phyloP scores from a whole-genome alignment of 1,140 invertebrate genomes.

The Cyclargus thomasi region DNA sequence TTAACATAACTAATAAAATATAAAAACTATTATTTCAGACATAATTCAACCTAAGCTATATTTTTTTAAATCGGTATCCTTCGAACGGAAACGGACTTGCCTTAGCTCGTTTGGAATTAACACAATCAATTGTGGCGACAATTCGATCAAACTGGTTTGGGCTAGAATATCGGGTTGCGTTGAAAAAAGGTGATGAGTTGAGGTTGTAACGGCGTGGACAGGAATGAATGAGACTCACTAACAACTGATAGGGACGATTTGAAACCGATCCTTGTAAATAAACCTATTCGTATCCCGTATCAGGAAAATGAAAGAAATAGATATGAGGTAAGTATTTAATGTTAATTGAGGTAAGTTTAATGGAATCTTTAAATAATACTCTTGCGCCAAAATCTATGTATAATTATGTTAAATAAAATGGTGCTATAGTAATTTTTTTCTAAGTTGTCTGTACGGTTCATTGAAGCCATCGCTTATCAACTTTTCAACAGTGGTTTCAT shows the following conservation, averaged over 20 bases:
- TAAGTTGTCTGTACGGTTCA: no score
- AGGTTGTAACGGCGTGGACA: slow-evolving; percentile 48
- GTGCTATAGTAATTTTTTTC: no score
- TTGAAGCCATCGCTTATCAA: no score
- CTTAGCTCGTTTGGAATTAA: neutral
- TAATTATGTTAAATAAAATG: no score
- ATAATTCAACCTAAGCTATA: neutral
- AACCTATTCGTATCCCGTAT: no score
- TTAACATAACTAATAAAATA: neutral
- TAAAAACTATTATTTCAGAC: neutral
- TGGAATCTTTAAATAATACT: no score
- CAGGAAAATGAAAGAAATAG: no score
- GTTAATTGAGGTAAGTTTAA: no score
- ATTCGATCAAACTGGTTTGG: slow-evolving; percentile 51
- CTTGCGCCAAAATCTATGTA: no score
- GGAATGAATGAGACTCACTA: slow-evolving; percentile 47
- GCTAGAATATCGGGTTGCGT: slow-evolving; percentile 59
- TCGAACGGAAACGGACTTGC: neutral
- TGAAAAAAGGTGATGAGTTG: slow-evolving; percentile 71
- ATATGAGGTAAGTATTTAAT: no score
- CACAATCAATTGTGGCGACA: slow-evolving; percentile 14
- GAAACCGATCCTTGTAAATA: slow-evolving; percentile 43
- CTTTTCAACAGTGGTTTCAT: no score
- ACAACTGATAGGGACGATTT: slow-evolving; percentile 50
- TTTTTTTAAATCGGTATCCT: neutral